Base-by-base conservation (phyloP, 2,888 invertebrate species). In the Lobophora halterata region DNA sequence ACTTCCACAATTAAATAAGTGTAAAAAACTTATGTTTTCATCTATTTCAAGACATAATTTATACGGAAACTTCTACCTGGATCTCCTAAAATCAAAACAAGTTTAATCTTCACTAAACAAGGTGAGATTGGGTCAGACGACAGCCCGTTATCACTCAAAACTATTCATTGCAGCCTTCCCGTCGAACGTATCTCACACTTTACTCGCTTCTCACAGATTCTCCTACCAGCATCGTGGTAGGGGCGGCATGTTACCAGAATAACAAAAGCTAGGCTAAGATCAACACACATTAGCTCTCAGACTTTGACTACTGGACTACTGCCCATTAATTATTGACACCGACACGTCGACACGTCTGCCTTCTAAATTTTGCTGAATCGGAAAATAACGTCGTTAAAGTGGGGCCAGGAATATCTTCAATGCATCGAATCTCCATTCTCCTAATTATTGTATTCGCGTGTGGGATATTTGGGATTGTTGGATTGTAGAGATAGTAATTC, bases 231-330 rank as follows among this genome's bases (percentile, higher is more conserved):
- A 9, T 8, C 12, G 16, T 62, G 43, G 71, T 79, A 73, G 28
- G 36, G 42, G 26, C 32, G 21, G n/a, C n/a, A 41, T 49, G 56
- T 57, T 46, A 45, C 43, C 49, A 37, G 41, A 62, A 64, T 64
- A 65, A 73, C 71, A 69, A 68, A 70, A 62, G 63, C 67, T 53
- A 54, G 65, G 65, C 66, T 66, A 77, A 79, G 80, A 79, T 75
- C 70, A 77, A 79, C 79, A 79, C 73, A 81, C 72, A 79, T 81
- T 79, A 72, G 78, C 78, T 79, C 67, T 78, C 73, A 75, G 75
- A 71, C 76, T 71, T 68, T 71, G 73, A 73, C 67, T 64, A 61
- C 61, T 44, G 36, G 40, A 30, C 35, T 21, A 14, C 44, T 50
- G 55, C 52, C 57, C 79, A 79, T 82, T 83, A 81, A 65, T 71